Conservation (phyloP, 2,888 invertebrate species). For the Microctonus hyperodae region DNA sequence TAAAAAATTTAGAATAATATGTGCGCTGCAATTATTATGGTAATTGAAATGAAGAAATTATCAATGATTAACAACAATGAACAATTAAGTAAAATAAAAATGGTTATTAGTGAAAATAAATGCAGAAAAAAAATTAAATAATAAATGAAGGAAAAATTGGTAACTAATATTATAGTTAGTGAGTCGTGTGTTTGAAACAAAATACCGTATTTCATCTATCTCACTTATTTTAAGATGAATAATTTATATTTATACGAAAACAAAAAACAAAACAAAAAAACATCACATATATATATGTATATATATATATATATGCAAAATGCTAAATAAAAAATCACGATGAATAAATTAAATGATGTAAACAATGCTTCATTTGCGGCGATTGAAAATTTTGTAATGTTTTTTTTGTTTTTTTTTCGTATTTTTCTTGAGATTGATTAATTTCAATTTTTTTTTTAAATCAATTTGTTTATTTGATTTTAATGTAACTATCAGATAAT, state of each 20-base stretch:
- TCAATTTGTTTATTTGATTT: too few species aligned
- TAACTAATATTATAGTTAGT: neutral
- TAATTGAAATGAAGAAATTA: neutral
- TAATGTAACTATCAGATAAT: too few species aligned
- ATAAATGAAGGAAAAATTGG: too few species aligned
- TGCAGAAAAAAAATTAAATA: too few species aligned
- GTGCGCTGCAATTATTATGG: neutral
- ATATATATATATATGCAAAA: neutral
- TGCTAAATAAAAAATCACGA: neutral
- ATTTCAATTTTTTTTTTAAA: too few species aligned
- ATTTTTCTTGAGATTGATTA: neutral
- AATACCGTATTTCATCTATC: neutral
- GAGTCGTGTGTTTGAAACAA: conserved; percentile 1
- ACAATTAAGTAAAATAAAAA: too few species aligned
- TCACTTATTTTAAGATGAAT: conserved; percentile 16
- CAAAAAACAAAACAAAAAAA: conserved; percentile 22
- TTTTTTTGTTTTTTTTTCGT: neutral
- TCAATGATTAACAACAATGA: neutral
- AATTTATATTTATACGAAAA: conserved; percentile 34
- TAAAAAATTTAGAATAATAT: neutral
- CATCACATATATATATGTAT: conserved; percentile 14
- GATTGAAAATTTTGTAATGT: neutral
- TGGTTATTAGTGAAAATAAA: too few species aligned
- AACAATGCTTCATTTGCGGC: neutral
- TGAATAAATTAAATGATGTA: neutral